These are phyloP conservation scores for Ennomos erosarius DNA, from an alignment of 2,888 invertebrate genomes.

Conservation along the genomic window DNA sequence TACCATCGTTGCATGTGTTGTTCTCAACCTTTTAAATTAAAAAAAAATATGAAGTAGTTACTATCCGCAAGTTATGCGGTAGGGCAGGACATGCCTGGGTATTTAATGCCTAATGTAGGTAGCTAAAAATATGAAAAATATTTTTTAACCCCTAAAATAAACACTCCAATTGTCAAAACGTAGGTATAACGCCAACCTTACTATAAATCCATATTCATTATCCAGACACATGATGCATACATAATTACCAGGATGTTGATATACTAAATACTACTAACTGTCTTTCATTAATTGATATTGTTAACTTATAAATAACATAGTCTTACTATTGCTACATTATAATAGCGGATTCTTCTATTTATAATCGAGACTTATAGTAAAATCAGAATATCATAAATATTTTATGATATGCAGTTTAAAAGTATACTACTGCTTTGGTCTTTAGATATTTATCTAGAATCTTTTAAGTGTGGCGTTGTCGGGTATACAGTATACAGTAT, in stretches of 20 bases:
- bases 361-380: slow-evolving; percentile 48
- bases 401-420: slow-evolving; percentile 24
- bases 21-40: too few relatives aligned
- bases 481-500: too few relatives aligned
- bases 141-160: too few relatives aligned
- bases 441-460: slow-evolving; percentile 15
- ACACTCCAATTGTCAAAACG: slow-evolving; percentile 1
- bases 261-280: slow-evolving; percentile 41
- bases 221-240: slow-evolving; percentile 59
- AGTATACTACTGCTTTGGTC: slow-evolving; percentile 31
- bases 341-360: slow-evolving; percentile 51
- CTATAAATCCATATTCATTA: slow-evolving; percentile 31
- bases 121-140: too few relatives aligned
- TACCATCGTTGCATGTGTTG: too few relatives aligned
- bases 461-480: slow-evolving; percentile 2
- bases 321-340: slow-evolving; percentile 45
- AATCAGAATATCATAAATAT: slow-evolving; percentile 44
- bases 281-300: slow-evolving; percentile 65
- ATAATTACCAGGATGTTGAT: slow-evolving; percentile 75
- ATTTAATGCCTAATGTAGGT: too few relatives aligned
- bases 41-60: too few relatives aligned
- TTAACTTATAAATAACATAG: slow-evolving; percentile 50
- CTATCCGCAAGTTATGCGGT: too few relatives aligned
- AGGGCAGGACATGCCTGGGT: too few relatives aligned
- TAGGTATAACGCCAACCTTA: slow-evolving; percentile 20